A percentile compares a stretch with the other conserved stretches of the same genome.
Evolutionary conservation across 2,888 invertebrate genomes (phyloP).

Genomic region (Cartodere bifasciata): DNA sequence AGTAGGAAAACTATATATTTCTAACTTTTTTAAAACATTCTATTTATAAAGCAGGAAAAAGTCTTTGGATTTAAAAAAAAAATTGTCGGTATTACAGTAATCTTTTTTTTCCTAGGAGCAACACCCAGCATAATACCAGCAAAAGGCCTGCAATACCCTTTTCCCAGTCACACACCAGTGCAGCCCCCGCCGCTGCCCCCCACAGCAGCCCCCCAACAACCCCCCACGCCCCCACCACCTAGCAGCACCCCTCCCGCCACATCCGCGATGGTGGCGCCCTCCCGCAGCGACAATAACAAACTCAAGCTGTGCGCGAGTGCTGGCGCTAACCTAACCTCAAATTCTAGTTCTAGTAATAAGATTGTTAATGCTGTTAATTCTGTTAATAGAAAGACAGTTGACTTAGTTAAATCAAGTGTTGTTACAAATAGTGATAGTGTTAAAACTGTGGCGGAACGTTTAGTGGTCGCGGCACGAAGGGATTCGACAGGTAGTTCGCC

Average conservation of each 20-base stretch:
- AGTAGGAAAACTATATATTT: too few relatives aligned
- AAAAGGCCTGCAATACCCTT: slow-evolving; percentile 61
- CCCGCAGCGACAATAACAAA: slow-evolving; percentile 28
- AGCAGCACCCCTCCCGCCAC: slow-evolving; percentile 32
- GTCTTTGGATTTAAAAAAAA: too few relatives aligned
- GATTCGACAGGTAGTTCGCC: slow-evolving; percentile 23
- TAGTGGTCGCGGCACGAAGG: slow-evolving; percentile 17
- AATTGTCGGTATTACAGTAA: too few relatives aligned
- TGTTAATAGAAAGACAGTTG: too few relatives aligned
- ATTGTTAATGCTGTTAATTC: too few relatives aligned
- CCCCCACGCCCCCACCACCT: slow-evolving; percentile 20
- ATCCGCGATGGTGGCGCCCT: slow-evolving; percentile 29
- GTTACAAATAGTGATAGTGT: too few relatives aligned
- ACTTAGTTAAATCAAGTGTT: too few relatives aligned
- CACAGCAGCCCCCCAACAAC: slow-evolving; percentile 27
- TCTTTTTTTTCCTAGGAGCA: slow-evolving; percentile 19
- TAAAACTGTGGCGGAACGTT: too few relatives aligned
- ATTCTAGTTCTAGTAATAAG: too few relatives aligned
- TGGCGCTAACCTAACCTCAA: too few relatives aligned
- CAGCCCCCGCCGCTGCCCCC: slow-evolving; percentile 28
- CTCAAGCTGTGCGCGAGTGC: slow-evolving; percentile 29
- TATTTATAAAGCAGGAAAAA: too few relatives aligned
- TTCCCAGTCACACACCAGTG: slow-evolving; percentile 62
- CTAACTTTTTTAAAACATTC: too few relatives aligned
- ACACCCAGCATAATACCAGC: slow-evolving; percentile 29